Conservation (phyloP, 1,140 invertebrate species). For the Eulimnadia texana region DNA sequence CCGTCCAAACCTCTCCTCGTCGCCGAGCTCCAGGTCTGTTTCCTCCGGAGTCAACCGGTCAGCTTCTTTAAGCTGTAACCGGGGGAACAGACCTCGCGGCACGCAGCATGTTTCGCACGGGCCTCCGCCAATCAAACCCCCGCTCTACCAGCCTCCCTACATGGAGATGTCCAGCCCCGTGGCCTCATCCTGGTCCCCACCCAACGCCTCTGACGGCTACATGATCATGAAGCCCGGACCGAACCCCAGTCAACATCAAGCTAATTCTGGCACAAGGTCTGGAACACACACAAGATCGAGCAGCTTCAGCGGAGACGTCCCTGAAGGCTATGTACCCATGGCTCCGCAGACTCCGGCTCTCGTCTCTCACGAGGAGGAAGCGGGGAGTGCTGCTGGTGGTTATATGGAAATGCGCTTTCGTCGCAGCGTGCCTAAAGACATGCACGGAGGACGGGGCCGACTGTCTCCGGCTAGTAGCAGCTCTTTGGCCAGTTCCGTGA, state of each 20-base stretch:
- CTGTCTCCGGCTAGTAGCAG: constrained; percentile 41
- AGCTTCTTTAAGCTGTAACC: not conserved
- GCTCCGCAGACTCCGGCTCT: constrained; percentile 27
- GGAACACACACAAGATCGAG: constrained; percentile 29
- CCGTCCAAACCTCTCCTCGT: constrained; percentile 6
- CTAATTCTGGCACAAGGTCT: constrained; percentile 13
- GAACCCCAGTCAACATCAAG: constrained; percentile 6
- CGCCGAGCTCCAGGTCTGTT: constrained; percentile 11
- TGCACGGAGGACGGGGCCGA: constrained; percentile 17
- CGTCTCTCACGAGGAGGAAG: constrained; percentile 8
- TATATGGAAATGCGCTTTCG: constrained; percentile 49
- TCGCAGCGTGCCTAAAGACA: constrained; percentile 12
- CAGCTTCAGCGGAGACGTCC: constrained; percentile 29
- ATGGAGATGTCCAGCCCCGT: constrained; percentile 16
- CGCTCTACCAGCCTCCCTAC: constrained; percentile 10
- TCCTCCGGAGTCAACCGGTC: constrained; percentile 4
- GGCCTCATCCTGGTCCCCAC: constrained; percentile 7
- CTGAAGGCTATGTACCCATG: constrained; percentile 46
- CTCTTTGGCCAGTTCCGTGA: constrained; percentile 41
- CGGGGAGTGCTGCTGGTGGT: constrained; percentile 32
- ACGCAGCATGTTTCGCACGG: not conserved
- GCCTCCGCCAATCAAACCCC: constrained; percentile 13
- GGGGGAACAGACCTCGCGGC: not conserved
- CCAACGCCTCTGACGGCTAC: constrained; percentile 28
- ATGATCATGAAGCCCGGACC: constrained; percentile 40